These are phyloP conservation scores for Calameuta filiformis DNA, from an alignment of 2,888 invertebrate species.

Conservation along the genomic window DNA sequence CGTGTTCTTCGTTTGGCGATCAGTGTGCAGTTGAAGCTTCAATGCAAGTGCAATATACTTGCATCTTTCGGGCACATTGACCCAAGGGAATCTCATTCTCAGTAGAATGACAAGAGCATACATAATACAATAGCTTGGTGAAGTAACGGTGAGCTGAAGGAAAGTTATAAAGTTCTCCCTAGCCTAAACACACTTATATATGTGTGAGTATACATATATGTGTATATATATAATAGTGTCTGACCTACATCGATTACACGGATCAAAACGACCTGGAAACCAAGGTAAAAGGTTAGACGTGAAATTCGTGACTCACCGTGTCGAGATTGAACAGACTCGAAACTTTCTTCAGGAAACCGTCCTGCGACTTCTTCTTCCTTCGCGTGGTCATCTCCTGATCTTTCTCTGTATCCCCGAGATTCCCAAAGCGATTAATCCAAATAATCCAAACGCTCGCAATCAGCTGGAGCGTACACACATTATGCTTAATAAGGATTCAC, in stretches of 20 bases:
- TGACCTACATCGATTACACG: neutral
- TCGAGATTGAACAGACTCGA: conserved; percentile 86
- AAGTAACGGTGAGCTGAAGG: neutral
- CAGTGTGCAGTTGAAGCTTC: neutral
- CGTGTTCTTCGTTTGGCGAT: neutral
- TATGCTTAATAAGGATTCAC: neutral
- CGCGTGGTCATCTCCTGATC: conserved; percentile 71
- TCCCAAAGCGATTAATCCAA: neutral
- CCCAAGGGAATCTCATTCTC: neutral
- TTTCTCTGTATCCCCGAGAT: conserved; percentile 15
- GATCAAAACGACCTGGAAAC: neutral
- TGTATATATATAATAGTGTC: neutral
- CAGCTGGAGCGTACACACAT: neutral
- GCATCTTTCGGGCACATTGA: neutral
- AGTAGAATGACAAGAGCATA: neutral
- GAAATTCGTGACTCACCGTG: conserved; percentile 73
- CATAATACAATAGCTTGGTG: neutral
- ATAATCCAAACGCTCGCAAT: neutral
- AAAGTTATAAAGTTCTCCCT: neutral
- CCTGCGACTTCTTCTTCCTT: conserved; percentile 76
- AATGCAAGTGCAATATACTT: neutral
- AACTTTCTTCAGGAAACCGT: conserved; percentile 85
- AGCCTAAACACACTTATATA: neutral
- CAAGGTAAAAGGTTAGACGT: conserved; percentile 3
- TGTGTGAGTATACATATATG: neutral